These are phyloP conservation scores for Geodia barretti DNA, from an alignment of 37 sponge, comb jelly and placozoan species.

Conservation along the genomic window DNA sequence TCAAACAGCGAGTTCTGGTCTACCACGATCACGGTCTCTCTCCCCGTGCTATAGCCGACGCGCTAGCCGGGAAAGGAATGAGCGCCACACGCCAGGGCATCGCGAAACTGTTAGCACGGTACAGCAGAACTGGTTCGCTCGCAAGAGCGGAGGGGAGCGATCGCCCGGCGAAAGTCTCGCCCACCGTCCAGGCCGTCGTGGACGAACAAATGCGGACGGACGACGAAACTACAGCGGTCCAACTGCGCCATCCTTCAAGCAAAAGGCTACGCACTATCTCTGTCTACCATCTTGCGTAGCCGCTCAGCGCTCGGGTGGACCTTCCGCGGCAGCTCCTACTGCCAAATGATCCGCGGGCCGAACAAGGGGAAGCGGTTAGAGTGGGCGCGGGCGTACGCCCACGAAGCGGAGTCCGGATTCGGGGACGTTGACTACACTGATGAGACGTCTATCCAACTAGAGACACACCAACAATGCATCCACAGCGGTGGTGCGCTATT, in stretches of 20 bases:
- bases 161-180: not conserved
- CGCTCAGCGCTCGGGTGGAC: too few relatives aligned
- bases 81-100: not conserved
- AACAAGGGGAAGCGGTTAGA: constrained; percentile 21
- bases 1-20: not conserved
- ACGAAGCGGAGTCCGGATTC: constrained; percentile 11
- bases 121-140: not conserved
- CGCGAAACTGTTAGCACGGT: not conserved
- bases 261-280: not conserved
- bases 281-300: too few relatives aligned
- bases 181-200: too few relatives aligned
- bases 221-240: too few relatives aligned
- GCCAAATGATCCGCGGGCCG: constrained; percentile 19
- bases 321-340: constrained; percentile 18
- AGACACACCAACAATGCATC: constrained; percentile 15
- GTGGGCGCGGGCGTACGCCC: constrained; percentile 4
- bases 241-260: too few relatives aligned
- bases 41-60: not conserved
- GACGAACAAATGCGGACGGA: too few relatives aligned
- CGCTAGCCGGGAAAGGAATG: not conserved
- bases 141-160: not conserved
- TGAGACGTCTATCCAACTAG: constrained; percentile 13
- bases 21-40: not conserved
- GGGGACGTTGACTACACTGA: constrained; percentile 17
- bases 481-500: not conserved